Evolutionary conservation across 2,113 vertebrate genomes (phyloP).

Genomic region (Circaetus gallicus): DNA sequence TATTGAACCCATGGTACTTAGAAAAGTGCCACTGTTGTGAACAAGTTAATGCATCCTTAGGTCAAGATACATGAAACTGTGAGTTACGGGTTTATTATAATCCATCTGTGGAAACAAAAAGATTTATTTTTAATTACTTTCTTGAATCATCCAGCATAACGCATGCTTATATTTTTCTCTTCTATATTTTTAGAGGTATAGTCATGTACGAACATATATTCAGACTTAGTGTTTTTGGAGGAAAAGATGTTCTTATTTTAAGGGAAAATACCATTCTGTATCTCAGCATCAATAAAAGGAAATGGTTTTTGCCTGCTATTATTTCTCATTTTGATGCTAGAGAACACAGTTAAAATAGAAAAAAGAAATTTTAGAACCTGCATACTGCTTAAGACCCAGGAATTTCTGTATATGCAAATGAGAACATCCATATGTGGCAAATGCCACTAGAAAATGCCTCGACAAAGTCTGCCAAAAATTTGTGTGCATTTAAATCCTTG

Average conservation of each 20-base stretch:
- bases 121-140: slow-evolving; percentile 5
- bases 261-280: background rate
- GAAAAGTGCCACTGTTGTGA: background rate
- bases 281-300: background rate
- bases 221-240: background rate
- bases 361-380: background rate
- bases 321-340: background rate
- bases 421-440: background rate
- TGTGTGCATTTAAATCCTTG: background rate
- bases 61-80: background rate
- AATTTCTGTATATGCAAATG: background rate
- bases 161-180: background rate
- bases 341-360: background rate
- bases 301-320: background rate
- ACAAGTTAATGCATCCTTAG: background rate
- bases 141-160: background rate
- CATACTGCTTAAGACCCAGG: background rate
- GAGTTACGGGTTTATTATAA: background rate
- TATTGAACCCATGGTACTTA: background rate
- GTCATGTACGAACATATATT: background rate
- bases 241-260: background rate
- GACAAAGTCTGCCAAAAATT: background rate
- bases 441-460: background rate
- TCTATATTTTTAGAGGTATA: background rate
- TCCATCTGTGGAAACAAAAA: background rate